Percentiles rank a stretch among this genome's conserved stretches.
phyloP scores from a whole-genome alignment of 2,113 vertebrate genomes.

The Gobio gobio region DNA sequence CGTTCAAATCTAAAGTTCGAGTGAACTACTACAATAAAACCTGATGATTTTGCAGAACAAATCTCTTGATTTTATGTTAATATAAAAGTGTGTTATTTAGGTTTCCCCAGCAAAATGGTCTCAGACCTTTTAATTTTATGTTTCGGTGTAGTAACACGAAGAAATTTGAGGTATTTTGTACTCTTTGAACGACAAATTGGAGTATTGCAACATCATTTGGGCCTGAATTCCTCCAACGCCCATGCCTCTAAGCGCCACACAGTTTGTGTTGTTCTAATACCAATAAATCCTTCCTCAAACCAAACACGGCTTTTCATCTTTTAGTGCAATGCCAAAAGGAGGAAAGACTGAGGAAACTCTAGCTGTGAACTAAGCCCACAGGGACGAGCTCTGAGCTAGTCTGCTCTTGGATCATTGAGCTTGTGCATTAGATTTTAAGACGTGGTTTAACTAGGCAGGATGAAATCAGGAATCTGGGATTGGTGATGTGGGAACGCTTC shows the following conservation, averaged over 20 bases:
- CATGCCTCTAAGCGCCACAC: slow-evolving; percentile 37
- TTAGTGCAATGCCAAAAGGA: slow-evolving; percentile 30
- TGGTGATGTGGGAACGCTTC: slow-evolving; percentile 29
- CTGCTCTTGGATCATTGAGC: slow-evolving; percentile 34
- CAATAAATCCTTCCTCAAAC: slow-evolving; percentile 31
- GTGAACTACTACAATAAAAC: not conserved
- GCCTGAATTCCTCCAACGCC: slow-evolving; percentile 58
- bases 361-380: not conserved
- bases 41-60: not conserved
- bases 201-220: slow-evolving; percentile 63
- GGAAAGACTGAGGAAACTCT: slow-evolving; percentile 24
- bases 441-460: slow-evolving; percentile 25
- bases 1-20: not conserved
- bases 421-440: slow-evolving; percentile 30
- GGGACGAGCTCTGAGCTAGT: slow-evolving; percentile 8
- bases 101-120: not conserved
- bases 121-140: not conserved
- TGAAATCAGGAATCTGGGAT: slow-evolving; percentile 23
- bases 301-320: slow-evolving; percentile 34
- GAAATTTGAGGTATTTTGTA: not conserved
- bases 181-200: slow-evolving; percentile 12
- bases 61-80: not conserved
- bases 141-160: not conserved
- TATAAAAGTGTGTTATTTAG: not conserved
- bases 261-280: slow-evolving; percentile 31